Base-by-base conservation (phyloP, 2,888 invertebrate species). In the Tetranychus truncatus region DNA sequence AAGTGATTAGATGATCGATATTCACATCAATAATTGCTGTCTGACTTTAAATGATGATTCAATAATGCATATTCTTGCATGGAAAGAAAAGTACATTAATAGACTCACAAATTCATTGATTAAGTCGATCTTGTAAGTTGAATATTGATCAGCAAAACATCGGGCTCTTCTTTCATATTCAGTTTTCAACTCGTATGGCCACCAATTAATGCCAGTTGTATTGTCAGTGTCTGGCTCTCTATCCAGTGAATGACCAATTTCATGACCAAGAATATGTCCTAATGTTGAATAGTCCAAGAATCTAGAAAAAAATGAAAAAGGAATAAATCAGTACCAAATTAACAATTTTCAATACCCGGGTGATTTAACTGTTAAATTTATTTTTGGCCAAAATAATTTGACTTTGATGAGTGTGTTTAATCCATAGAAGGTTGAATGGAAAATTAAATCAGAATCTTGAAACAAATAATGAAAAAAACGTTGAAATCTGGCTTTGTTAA, bases 181-280 rank as follows among this genome's bases (percentile, higher is more conserved):
- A 45, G 79, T 77, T 24, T 80, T 78, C 45, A 81, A 78, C 9
- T 81, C 80, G 45, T 81, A 81, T 1, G 81, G 79, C 81, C 82
- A 82, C 82, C 82, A 82, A 66, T 80, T 79, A 6, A 81, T 81
- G 74, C 81, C 79, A 75, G 82, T 73, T 67, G 72, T 21, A 69
- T 69, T 69, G 5, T 69, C 69, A 1, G 34, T 69, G 20, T 24
- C 69, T 8, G 20, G 69, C n/a, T 69, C 65, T 24, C n/a, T 80
- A 76, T 81, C 81, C 77, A 81, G 81, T 34, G 81, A 81, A 76
- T 82, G 82, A 24, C 81, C 80, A 55, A 82, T 81, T 79, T 82
- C 82, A 76, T 82, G 82, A 5, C 81, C 81, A 75, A 82, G 81
- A 7, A 82, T 82, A 34, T 82, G 80, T 34, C 82, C 82, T 18